These are phyloP conservation scores for Rhegmatorhina hoffmannsi DNA, from an alignment of 2,113 vertebrate genomes.

Conservation along the genomic window DNA sequence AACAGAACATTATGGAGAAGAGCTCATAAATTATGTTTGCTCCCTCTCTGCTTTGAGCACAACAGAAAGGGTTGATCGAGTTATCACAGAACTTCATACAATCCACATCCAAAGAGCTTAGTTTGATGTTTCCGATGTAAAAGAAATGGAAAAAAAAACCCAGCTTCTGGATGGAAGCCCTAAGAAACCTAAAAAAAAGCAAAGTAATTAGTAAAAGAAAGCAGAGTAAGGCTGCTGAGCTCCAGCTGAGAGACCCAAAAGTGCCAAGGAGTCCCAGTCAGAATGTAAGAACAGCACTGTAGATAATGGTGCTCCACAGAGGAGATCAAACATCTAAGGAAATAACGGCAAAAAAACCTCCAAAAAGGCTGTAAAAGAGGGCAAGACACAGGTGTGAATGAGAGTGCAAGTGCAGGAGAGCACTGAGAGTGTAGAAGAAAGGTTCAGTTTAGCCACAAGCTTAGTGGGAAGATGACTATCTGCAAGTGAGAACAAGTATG, in stretches of 20 bases:
- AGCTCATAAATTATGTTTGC: background rate
- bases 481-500: background rate
- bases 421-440: background rate
- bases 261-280: fast-evolving
- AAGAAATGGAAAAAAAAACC: background rate
- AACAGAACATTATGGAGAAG: background rate
- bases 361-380: background rate
- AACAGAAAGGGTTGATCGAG: background rate
- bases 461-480: background rate
- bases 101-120: background rate
- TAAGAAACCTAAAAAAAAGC: background rate
- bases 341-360: background rate
- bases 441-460: background rate
- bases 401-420: background rate
- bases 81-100: background rate
- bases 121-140: background rate
- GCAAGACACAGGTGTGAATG: background rate
- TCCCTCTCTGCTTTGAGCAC: background rate
- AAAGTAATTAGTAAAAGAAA: background rate
- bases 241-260: background rate
- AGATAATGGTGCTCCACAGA: background rate
- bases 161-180: background rate
- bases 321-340: background rate
- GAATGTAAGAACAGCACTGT: background rate
- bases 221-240: background rate